Percentiles rank a stretch among this genome's conserved stretches.
Evolutionary conservation across 2,113 vertebrate genomes (phyloP).

Genomic region (Carassius carassius): DNA sequence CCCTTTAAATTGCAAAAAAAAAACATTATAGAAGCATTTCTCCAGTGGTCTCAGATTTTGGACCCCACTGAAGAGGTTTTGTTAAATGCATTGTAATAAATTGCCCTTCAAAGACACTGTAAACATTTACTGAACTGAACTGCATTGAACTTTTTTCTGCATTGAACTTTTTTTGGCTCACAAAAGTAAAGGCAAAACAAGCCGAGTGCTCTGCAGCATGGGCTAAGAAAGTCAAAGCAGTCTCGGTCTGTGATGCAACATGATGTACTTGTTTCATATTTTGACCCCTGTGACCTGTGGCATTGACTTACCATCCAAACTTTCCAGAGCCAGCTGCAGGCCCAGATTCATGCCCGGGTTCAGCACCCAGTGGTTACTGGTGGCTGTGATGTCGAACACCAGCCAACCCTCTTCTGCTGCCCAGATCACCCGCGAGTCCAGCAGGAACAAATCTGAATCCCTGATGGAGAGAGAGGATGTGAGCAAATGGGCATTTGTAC

Average conservation of each 20-base stretch:
- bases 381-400: conserved; percentile 94
- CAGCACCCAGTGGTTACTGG: conserved; percentile 96
- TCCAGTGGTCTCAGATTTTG: background rate
- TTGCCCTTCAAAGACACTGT: background rate
- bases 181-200: background rate
- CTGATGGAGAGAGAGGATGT: conserved; percentile 62
- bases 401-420: conserved; percentile 95
- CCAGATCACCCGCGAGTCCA: conserved; percentile 93
- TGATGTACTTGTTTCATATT: background rate
- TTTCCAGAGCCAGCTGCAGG: conserved; percentile 90
- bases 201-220: background rate
- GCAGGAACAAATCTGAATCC: conserved; percentile 90
- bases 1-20: no score
- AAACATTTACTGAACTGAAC: conserved; percentile 26
- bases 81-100: conserved; percentile 4
- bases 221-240: background rate
- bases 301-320: conserved; percentile 79
- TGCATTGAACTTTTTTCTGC: background rate
- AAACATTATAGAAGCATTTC: background rate
- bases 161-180: no score
- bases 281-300: background rate
- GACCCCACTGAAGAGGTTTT: background rate
- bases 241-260: conserved; percentile 9
- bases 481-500: background rate
- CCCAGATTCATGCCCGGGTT: conserved; percentile 92